These are phyloP conservation scores for Erebia ligea DNA, from an alignment of 2,888 invertebrate genomes.

Conservation along the genomic window DNA sequence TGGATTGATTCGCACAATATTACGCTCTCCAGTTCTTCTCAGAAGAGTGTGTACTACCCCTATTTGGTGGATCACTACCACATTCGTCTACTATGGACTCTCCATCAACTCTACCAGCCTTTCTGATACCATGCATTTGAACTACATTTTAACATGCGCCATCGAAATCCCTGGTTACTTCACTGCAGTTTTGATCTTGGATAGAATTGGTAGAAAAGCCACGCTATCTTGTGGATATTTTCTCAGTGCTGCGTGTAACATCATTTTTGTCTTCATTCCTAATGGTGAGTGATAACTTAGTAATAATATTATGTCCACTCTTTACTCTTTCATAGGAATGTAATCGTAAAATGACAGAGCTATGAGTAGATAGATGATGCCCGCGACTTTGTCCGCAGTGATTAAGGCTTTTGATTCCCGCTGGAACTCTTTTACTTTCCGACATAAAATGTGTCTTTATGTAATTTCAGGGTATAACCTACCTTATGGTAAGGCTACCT, in stretches of 20 bases:
- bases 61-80: conserved; percentile 87
- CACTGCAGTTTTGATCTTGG: conserved; percentile 81
- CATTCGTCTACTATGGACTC: conserved; percentile 89
- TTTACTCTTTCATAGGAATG: too few species aligned
- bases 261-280: conserved; percentile 43
- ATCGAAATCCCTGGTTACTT: conserved; percentile 86
- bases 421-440: too few species aligned
- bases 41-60: conserved; percentile 83
- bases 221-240: conserved; percentile 46
- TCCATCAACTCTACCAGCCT: conserved; percentile 87
- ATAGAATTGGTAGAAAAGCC: conserved; percentile 65
- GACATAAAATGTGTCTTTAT: too few species aligned
- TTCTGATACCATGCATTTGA: conserved; percentile 86
- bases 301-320: too few species aligned
- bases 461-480: too few species aligned
- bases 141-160: conserved; percentile 82
- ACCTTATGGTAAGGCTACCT: too few species aligned
- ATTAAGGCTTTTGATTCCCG: neutral
- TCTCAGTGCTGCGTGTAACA: conserved; percentile 41
- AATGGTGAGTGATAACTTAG: conserved; percentile 42
- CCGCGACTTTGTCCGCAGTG: too few species aligned
- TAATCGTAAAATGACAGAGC: too few species aligned
- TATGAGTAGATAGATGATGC: too few species aligned
- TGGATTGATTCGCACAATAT: conserved; percentile 58
- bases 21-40: conserved; percentile 77